Evolutionary conservation across 2,113 vertebrate genomes (phyloP).

Genomic region (Ibidorhyncha struthersii): DNA sequence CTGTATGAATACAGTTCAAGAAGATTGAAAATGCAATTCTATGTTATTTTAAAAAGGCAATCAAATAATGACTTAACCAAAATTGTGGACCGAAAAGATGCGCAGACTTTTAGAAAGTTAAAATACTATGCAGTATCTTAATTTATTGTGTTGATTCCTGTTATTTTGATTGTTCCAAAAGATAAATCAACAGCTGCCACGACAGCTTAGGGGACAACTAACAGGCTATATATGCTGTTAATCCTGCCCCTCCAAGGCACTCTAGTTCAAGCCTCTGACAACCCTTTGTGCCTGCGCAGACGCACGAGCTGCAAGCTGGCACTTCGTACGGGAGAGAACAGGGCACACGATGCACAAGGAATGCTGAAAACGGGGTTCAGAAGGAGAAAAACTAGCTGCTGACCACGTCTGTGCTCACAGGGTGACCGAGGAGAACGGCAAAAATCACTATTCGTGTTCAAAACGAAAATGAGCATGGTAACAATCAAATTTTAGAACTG

Average conservation of each 20-base stretch:
- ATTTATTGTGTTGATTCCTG: neutral
- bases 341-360: neutral
- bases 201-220: neutral
- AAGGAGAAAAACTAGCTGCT: neutral
- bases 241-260: neutral
- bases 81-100: neutral
- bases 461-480: neutral
- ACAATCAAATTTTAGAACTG: neutral
- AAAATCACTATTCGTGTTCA: neutral
- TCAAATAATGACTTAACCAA: neutral
- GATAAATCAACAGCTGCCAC: neutral
- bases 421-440: neutral
- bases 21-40: neutral
- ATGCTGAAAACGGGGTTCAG: neutral
- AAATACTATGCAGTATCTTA: neutral
- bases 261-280: neutral
- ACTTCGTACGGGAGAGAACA: neutral
- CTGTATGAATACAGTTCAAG: neutral
- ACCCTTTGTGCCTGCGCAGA: neutral
- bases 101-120: neutral
- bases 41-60: neutral
- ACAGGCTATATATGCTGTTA: neutral
- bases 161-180: slow-evolving; percentile 1
- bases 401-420: neutral
- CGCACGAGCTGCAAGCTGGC: neutral